Base-by-base conservation (phyloP, 2,888 invertebrate species). In the Fragum sueziense region DNA sequence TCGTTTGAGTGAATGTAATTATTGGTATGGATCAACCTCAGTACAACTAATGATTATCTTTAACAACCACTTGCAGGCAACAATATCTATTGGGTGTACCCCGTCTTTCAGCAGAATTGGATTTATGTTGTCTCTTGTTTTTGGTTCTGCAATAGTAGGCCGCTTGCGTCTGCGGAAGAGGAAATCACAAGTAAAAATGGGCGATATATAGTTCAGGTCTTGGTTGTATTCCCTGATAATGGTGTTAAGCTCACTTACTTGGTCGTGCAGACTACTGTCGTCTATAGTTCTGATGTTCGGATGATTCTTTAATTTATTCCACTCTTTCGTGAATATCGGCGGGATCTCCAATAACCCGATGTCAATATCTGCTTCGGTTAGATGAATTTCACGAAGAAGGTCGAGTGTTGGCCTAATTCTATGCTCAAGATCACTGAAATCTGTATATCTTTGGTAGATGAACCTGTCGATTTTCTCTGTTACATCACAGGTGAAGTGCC, bases 341-440 rank as follows among this genome's bases (percentile, higher is more conserved):
- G 71, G 71, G 2, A n/a, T 25, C 47, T 71, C 71, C 7, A 71
- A 51, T 3, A 71, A 41, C 29, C 71, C 71, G 6, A 71, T 61
- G 47, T 71, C 62, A 20, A 61, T 31, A 11, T 61, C 4, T 25
- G 34, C 7, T 61, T 41, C 62, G 9, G 3, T 20, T 17, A 14
- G 1, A 34, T 57, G 70, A 22, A 71, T 61, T 6, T 59, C 62
- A n/a, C n/a, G 3, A 9, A 52, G 41, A 17, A 9, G 9, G 9
- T 41, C 41, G 6, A 52, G 52, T 9, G 6, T 6, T 6, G 52
- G 52, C 22, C 11, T 14, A 52, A 52, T 52, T 14, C 22, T 17
- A 6, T 52, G n/a, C 6, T n/a, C 7, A 2, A 71, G 47, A 14
- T 61, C 61, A n/a, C 2, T 14, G 20, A 31, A n/a, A n/a, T 27